Evolutionary conservation across 2,888 invertebrate species (phyloP), one percentile per base, ranked within the genome.

Genomic region (Aporophyla lueneburgensis): DNA sequence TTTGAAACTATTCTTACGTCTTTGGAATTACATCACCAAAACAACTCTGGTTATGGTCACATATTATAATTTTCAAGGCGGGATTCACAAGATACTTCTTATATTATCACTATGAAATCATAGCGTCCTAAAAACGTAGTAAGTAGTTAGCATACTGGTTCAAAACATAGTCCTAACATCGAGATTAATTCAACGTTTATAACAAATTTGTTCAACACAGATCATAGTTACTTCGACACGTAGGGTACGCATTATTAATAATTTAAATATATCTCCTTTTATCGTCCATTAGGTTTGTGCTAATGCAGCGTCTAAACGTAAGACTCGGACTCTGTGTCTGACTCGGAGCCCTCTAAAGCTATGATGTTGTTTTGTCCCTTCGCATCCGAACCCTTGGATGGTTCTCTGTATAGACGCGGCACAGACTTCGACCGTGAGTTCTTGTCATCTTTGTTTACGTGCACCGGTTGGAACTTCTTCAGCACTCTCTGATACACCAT

Each of bases 391-490:
- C 94, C 93, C 81, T 94, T 94, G 27, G 94, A 93, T n/a, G 94
- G 95, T 76, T 96, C 95, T 67, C 95, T 90, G 88, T 96, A 96
- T n/a, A 95, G 86, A 1, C 96, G 95, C 14, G 96, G 96, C 49
- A 96, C 96, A 33, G 96, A 96, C 85, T 96, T 96, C 5, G 96
- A 96, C 46, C 96, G 93, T 1, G 94, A 92, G 62, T 92, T 91
- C 80, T 97, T 96, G 68, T 97, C 97, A 43, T 97, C 97, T 76
- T 97, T 97, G 86, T 96, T 97, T 86, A 97, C 97, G 88, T 97
- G 97, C 46, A 97, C 97, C 1, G 97, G 97, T 74, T 97, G 97
- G 85, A 97, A 95, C 88, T 97, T 97, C 92, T 97, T 97, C 62
- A 97, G 92, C 6, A 96, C 95, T 87, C 95, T 93, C 87, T 96